phyloP scores from a whole-genome alignment of 1,140 invertebrate genomes.

The Oscheius sp. region DNA sequence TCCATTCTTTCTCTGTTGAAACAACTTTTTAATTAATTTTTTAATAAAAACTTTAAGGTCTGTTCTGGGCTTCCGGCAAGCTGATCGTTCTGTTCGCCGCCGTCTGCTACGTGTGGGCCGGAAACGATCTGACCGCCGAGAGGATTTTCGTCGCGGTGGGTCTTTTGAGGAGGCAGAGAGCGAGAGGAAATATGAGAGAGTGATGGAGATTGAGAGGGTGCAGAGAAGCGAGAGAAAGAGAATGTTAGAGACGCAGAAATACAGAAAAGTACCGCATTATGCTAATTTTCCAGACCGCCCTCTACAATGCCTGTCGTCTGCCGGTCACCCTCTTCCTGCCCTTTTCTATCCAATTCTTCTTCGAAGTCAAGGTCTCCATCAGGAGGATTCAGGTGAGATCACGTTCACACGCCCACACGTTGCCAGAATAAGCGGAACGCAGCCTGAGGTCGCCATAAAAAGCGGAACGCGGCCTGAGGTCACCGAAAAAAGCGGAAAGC shows the following conservation, averaged over 20 bases:
- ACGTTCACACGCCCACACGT: too few relatives aligned
- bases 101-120: slow-evolving; percentile 24
- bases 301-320: slow-evolving; percentile 40
- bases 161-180: not conserved
- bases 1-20: not conserved
- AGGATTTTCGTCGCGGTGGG: slow-evolving; percentile 39
- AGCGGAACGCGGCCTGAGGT: too few relatives aligned
- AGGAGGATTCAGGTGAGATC: slow-evolving; percentile 19
- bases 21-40: not conserved
- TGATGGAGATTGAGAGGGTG: too few relatives aligned
- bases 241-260: too few relatives aligned
- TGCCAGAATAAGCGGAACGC: too few relatives aligned
- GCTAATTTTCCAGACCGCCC: slow-evolving; percentile 28
- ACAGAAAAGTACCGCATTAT: not conserved
- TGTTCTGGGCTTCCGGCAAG: slow-evolving; percentile 42
- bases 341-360: slow-evolving; percentile 38
- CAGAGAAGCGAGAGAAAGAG: too few relatives aligned
- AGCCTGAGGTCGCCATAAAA: too few relatives aligned
- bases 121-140: slow-evolving; percentile 34
- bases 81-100: slow-evolving; percentile 37
- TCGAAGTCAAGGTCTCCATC: slow-evolving; percentile 26
- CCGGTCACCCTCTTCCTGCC: slow-evolving; percentile 41
- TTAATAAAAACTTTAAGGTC: not conserved
- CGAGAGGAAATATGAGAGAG: not conserved
- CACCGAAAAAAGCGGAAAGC: too few relatives aligned